These are phyloP conservation scores for Genyomyrus donnyi DNA, from an alignment of 2,113 vertebrate species.

Conservation along the genomic window DNA sequence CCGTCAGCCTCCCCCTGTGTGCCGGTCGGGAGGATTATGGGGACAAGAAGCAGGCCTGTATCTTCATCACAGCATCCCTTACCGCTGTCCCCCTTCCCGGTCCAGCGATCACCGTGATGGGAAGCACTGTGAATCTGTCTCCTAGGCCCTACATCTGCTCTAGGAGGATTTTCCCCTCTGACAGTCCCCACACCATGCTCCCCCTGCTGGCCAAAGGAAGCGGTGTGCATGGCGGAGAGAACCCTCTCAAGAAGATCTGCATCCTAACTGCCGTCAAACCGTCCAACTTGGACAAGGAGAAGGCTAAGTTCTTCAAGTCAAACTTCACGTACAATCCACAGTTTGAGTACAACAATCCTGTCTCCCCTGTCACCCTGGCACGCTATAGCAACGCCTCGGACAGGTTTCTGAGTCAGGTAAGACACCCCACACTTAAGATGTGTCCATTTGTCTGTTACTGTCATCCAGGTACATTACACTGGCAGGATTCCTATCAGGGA, in stretches of 20 bases:
- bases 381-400: slow-evolving; percentile 74
- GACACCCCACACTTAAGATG: background rate
- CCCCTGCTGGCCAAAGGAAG: slow-evolving; percentile 48
- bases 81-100: slow-evolving; percentile 43
- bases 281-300: slow-evolving; percentile 81
- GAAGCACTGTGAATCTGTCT: slow-evolving; percentile 46
- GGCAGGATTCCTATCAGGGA: background rate
- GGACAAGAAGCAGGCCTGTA: slow-evolving; percentile 40
- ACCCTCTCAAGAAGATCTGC: slow-evolving; percentile 65
- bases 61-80: slow-evolving; percentile 36
- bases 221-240: slow-evolving; percentile 52
- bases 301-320: slow-evolving; percentile 75
- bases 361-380: slow-evolving; percentile 62
- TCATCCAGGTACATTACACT: background rate
- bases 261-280: slow-evolving; percentile 86
- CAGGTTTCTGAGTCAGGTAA: slow-evolving; percentile 77
- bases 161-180: slow-evolving; percentile 13
- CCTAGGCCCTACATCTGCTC: slow-evolving; percentile 37
- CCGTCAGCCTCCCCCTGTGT: slow-evolving; percentile 18
- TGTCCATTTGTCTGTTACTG: background rate
- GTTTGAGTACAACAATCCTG: slow-evolving; percentile 79
- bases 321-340: slow-evolving; percentile 82
- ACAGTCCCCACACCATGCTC: slow-evolving; percentile 23
- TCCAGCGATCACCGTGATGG: slow-evolving; percentile 48
- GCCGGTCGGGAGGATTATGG: slow-evolving; percentile 42